These are phyloP conservation scores for Gymnocephalus cernua DNA, from an alignment of 2,113 vertebrate genomes.

Conservation along the genomic window DNA sequence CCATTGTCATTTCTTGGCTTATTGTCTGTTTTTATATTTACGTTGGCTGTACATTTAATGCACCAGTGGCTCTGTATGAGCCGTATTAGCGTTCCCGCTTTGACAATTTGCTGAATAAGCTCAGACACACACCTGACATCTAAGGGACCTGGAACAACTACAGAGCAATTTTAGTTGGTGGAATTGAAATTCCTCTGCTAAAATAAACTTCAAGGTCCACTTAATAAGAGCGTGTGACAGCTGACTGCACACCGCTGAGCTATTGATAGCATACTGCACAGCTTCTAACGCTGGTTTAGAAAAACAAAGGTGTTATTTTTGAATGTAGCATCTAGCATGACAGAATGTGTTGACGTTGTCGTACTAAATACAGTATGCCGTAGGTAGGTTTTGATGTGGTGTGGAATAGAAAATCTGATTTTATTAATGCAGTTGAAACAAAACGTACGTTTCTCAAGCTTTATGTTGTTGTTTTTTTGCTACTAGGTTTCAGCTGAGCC, in stretches of 20 bases:
- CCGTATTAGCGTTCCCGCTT: not conserved
- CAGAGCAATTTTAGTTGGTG: constrained; percentile 11
- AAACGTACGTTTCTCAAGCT: constrained; percentile 17
- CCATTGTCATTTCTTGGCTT: constrained; percentile 26
- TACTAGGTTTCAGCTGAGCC: constrained; percentile 95
- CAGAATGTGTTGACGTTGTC: constrained; percentile 34
- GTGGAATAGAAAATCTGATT: constrained; percentile 27
- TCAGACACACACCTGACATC: constrained; percentile 35
- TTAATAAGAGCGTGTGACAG: constrained; percentile 54
- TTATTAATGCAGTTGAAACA: constrained; percentile 24
- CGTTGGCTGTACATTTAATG: constrained; percentile 35
- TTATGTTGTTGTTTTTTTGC: not conserved
- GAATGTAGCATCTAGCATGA: constrained; percentile 19
- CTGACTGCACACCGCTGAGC: constrained; percentile 32
- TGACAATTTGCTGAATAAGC: constrained; percentile 51
- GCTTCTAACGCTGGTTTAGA: constrained; percentile 5
- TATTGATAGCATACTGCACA: constrained; percentile 57
- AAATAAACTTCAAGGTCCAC: constrained; percentile 60
- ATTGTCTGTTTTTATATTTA: constrained; percentile 51
- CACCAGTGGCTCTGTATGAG: constrained; percentile 2
- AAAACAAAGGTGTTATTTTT: constrained; percentile 55
- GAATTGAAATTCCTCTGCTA: constrained; percentile 28
- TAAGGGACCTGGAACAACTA: constrained; percentile 9
- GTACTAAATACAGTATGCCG: constrained; percentile 37
- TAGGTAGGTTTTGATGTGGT: constrained; percentile 40